Base-by-base conservation (phyloP, 2,797 vertebrate genomes). In the Decapterus maruadsi region DNA sequence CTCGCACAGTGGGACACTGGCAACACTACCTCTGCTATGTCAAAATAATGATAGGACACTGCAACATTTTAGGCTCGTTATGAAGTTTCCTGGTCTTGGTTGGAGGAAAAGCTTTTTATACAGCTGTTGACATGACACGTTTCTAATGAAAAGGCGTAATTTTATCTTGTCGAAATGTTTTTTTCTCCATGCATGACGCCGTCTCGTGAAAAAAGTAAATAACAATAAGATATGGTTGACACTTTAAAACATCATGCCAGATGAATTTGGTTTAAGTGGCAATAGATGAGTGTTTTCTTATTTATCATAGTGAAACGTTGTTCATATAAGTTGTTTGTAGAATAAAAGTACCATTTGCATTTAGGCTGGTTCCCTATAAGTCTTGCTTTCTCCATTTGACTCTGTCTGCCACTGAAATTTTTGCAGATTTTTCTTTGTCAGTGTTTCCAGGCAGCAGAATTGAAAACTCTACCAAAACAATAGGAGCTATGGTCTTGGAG, bases 31-130 rank as follows among this genome's bases (percentile, higher is more conserved):
- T 58, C 75, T 63, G 65, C 75, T 13, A 56, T 80, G 82, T 90
- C 86, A 91, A 86, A 90, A 76, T 87, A 85, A 91, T 86, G 86
- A 92, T 68, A 75, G 89, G 83, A 84, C 77, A 60, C 71, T 67
- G 78, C 73, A 68, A 82, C 72, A 80, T 83, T 82, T 84, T 74
- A 51, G 56, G 70, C 75, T 83, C 65, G 70, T 78, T 83, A 83
- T 67, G 16, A 80, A 77, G 66, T 56, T 73, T 85, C 54, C 67
- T 40, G 34, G 8, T 69, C 14, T n/a, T 29, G 65, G 12, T 53
- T 26, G 26, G 20, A 26, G 12, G 22, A 54, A 29, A 12, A 66
- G 34, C 46, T 13, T 74, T 63, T 61, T 10, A n/a, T 34, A 38
- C 42, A 48, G 22, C 20, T 4, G 11, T 48, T 40, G 17, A 43